Percentiles rank a stretch among this genome's conserved stretches.
Conservation (phyloP, 2,888 invertebrate genomes). For the Leucophora obtusa region DNA sequence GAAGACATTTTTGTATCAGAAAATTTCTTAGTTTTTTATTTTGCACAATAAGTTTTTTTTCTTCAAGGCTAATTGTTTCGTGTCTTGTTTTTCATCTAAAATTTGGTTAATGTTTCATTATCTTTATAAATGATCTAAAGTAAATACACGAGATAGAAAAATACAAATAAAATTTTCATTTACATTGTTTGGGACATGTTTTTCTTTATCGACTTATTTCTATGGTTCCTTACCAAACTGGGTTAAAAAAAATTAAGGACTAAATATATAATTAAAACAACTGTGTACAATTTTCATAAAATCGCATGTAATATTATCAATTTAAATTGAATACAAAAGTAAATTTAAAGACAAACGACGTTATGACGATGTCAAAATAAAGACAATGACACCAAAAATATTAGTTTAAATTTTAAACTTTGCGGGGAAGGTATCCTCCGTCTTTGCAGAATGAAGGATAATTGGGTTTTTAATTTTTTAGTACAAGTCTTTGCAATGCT, state of each 20-base stretch:
- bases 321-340: neutral
- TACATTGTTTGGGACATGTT: neutral
- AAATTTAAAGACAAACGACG: neutral
- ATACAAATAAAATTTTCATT: neutral
- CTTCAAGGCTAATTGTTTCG: neutral
- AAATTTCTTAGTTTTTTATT: constrained; percentile 18
- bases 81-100: neutral
- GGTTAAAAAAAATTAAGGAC: neutral
- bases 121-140: too few relatives aligned
- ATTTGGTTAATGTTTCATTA: constrained; percentile 6
- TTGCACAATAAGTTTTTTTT: neutral
- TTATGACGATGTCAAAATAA: neutral
- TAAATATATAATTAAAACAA: neutral
- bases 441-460: too few relatives aligned
- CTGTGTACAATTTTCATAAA: neutral
- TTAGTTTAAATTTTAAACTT: too few relatives aligned
- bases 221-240: too few relatives aligned
- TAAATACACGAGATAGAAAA: neutral
- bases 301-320: neutral
- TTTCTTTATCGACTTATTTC: too few relatives aligned
- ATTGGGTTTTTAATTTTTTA: too few relatives aligned
- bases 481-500: too few relatives aligned
- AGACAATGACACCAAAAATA: neutral
- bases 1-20: neutral
- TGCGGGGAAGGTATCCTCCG: too few relatives aligned